A percentile compares a stretch with the other conserved stretches of the same genome.
Conservation (phyloP, 2,797 vertebrate genomes). For the Hylomyscus alleni region DNA sequence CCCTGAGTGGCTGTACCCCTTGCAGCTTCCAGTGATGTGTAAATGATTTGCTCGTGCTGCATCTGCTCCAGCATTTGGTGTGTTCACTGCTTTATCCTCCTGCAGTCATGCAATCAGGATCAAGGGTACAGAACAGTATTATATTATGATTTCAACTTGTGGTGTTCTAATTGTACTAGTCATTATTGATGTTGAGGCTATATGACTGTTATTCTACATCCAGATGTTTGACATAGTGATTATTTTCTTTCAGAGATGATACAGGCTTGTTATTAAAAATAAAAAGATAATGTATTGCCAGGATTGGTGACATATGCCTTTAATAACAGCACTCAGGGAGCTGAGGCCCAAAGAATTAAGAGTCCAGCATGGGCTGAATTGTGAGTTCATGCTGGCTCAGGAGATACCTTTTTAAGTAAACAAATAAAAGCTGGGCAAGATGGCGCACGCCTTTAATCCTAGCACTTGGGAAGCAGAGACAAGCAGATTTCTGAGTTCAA, state of each 20-base stretch:
- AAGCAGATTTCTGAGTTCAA: background rate
- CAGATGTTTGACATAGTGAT: conserved; percentile 30
- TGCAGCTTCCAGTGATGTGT: background rate
- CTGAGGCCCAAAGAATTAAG: background rate
- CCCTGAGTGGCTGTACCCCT: background rate
- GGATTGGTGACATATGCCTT: background rate
- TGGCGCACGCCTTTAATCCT: background rate
- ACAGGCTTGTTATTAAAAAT: conserved; percentile 38
- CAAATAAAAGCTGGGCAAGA: background rate
- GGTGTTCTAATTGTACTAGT: conserved; percentile 28
- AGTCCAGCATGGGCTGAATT: background rate
- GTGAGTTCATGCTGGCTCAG: background rate
- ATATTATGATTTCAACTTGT: background rate
- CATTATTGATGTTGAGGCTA: background rate
- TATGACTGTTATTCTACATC: background rate
- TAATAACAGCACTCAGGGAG: background rate
- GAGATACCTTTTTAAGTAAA: background rate
- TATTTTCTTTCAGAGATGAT: conserved; percentile 58
- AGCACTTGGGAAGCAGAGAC: background rate
- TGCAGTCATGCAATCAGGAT: background rate
- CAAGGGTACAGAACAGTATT: background rate
- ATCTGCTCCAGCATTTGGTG: background rate
- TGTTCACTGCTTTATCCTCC: background rate
- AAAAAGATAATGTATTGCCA: background rate
- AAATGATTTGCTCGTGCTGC: background rate